These are phyloP conservation scores for Drosophila orosa DNA, from an alignment of 1,140 invertebrate species.

Conservation along the genomic window DNA sequence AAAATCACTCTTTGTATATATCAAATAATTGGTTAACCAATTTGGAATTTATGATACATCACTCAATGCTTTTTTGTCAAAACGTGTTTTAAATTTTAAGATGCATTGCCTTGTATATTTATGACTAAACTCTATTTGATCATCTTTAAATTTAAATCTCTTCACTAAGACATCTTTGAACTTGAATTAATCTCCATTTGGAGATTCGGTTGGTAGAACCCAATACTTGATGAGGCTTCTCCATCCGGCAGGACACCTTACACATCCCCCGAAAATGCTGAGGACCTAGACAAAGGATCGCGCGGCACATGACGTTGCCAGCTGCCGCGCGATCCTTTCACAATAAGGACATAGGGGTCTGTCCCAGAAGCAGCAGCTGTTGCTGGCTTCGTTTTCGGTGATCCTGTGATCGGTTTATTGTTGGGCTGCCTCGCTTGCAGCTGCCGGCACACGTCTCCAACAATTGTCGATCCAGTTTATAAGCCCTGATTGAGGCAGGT, in stretches of 20 bases:
- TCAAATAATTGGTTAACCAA: not conserved
- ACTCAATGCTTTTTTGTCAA: not conserved
- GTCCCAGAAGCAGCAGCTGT: slow-evolving; percentile 37
- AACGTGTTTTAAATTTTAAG: slow-evolving; percentile 3
- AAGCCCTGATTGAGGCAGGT: slow-evolving; percentile 54
- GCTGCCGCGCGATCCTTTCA: slow-evolving; percentile 50
- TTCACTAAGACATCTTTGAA: not conserved
- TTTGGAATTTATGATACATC: slow-evolving; percentile 3
- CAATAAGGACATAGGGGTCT: slow-evolving; percentile 50
- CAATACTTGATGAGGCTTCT: not conserved
- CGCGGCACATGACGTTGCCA: too few species aligned
- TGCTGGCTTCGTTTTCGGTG: slow-evolving; percentile 45
- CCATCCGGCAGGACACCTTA: slow-evolving; percentile 1
- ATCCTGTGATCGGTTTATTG: slow-evolving; percentile 44
- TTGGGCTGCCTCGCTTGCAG: slow-evolving; percentile 51
- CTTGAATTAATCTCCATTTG: slow-evolving; percentile 2
- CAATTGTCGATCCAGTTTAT: slow-evolving; percentile 36
- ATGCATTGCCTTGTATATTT: not conserved
- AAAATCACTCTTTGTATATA: not conserved
- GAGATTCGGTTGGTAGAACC: not conserved
- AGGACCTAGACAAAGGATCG: too few species aligned
- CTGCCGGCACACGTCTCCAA: slow-evolving; percentile 70
- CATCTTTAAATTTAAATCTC: slow-evolving; percentile 5
- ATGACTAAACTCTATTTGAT: slow-evolving; percentile 1
- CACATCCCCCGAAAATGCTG: slow-evolving; percentile 15